These are phyloP conservation scores for Progne subis DNA, from an alignment of 2,113 vertebrate genomes.

Conservation along the genomic window DNA sequence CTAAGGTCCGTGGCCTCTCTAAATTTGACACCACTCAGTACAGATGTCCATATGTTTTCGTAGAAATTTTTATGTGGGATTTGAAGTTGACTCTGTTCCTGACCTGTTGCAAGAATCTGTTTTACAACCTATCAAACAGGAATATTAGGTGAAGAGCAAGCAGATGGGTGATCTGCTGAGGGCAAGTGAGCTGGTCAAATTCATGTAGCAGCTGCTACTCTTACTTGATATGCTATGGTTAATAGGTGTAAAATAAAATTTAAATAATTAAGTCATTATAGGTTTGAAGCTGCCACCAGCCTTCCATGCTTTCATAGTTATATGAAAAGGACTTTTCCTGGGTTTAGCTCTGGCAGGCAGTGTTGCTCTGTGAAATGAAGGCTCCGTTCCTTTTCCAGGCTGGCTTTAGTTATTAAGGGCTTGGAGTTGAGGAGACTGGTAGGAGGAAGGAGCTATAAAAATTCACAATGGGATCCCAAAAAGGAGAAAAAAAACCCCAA, in stretches of 20 bases:
- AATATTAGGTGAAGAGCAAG: conserved; percentile 94
- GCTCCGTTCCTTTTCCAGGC: neutral
- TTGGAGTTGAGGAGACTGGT: neutral
- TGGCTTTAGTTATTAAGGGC: neutral
- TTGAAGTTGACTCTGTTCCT: conserved; percentile 89
- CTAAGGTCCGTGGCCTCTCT: conserved; percentile 88
- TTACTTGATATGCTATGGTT: conserved; percentile 40
- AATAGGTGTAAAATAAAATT: conserved; percentile 63
- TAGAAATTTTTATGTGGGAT: conserved; percentile 91
- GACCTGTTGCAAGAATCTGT: conserved; percentile 86
- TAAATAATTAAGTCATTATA: neutral
- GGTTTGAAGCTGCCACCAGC: conserved; percentile 19
- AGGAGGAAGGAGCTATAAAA: neutral
- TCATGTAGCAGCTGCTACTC: conserved; percentile 43
- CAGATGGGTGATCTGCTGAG: conserved; percentile 92
- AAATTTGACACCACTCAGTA: conserved; percentile 92
- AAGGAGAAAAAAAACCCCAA: too few relatives aligned
- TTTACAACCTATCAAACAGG: conserved; percentile 93
- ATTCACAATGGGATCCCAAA: neutral
- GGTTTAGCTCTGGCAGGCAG: neutral
- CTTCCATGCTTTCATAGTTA: neutral
- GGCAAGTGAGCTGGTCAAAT: conserved; percentile 71
- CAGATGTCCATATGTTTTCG: conserved; percentile 94
- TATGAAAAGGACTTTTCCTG: neutral
- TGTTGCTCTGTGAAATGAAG: neutral